Evolutionary conservation across 2,113 vertebrate genomes (phyloP).

Genomic region (Smithornis capensis): DNA sequence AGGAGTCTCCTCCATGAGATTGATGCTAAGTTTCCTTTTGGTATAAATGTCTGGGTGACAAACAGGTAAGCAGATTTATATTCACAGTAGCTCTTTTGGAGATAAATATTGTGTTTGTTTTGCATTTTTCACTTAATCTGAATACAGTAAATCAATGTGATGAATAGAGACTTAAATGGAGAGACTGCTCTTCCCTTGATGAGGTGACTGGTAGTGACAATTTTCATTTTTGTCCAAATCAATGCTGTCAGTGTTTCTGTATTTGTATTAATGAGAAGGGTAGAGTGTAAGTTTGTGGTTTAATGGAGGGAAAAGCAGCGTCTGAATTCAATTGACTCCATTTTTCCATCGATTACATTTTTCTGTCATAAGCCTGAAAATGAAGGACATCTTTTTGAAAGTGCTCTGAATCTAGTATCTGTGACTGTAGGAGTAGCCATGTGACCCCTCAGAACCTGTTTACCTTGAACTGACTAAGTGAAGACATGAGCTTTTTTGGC

Average conservation of each 20-base stretch:
- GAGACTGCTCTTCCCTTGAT: neutral
- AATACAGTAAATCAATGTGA: neutral
- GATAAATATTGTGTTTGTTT: neutral
- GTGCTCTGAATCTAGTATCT: neutral
- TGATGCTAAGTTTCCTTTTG: neutral
- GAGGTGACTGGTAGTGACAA: neutral
- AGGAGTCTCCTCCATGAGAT: neutral
- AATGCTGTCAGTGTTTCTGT: neutral
- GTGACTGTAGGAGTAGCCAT: neutral
- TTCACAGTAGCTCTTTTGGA: neutral
- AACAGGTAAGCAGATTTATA: neutral
- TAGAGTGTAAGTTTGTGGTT: neutral
- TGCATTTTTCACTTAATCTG: neutral
- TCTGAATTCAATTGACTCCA: neutral
- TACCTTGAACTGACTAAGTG: neutral
- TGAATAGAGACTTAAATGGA: neutral
- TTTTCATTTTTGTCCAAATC: neutral
- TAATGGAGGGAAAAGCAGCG: neutral
- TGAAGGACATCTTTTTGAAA: neutral
- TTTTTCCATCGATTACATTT: neutral
- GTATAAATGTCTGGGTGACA: neutral
- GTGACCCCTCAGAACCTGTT: neutral
- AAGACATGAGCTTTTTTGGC: neutral
- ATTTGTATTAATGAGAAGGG: neutral
- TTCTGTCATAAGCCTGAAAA: neutral